Conservation (phyloP, 2,113 vertebrate species). For the Meriones unguiculatus region DNA sequence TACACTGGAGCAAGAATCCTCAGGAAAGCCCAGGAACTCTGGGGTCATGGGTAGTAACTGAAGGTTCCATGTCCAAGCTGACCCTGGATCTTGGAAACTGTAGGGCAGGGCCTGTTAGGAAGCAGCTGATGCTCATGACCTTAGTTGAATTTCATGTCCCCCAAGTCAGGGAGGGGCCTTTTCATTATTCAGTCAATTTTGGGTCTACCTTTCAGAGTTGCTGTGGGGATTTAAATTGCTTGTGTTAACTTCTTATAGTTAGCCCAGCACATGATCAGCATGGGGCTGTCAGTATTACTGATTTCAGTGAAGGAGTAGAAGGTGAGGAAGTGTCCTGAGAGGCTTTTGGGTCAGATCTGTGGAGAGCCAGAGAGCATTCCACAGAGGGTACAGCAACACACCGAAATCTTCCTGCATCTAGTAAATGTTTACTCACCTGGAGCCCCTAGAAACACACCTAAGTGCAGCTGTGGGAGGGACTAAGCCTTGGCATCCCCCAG, state of each 20-base stretch:
- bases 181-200: not conserved
- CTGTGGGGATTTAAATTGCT: not conserved
- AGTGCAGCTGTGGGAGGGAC: fast-evolving
- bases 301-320: not conserved
- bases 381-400: not conserved
- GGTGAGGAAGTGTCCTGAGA: not conserved
- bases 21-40: not conserved
- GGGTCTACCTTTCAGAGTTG: not conserved
- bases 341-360: not conserved
- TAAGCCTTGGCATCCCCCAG: too few species aligned
- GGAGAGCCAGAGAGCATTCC: not conserved
- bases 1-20: slow-evolving; percentile 16
- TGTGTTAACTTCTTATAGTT: not conserved
- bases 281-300: not conserved
- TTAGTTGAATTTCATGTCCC: not conserved
- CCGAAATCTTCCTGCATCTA: not conserved
- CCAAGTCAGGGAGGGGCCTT: not conserved
- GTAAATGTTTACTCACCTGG: not conserved
- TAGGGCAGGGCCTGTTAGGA: not conserved
- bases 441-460: not conserved
- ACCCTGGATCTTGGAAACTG: not conserved
- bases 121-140: not conserved
- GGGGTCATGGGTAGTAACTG: not conserved
- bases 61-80: not conserved
- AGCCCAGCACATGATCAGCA: not conserved